Conservation (phyloP, 2,888 invertebrate species). For the Erebia ligea region DNA sequence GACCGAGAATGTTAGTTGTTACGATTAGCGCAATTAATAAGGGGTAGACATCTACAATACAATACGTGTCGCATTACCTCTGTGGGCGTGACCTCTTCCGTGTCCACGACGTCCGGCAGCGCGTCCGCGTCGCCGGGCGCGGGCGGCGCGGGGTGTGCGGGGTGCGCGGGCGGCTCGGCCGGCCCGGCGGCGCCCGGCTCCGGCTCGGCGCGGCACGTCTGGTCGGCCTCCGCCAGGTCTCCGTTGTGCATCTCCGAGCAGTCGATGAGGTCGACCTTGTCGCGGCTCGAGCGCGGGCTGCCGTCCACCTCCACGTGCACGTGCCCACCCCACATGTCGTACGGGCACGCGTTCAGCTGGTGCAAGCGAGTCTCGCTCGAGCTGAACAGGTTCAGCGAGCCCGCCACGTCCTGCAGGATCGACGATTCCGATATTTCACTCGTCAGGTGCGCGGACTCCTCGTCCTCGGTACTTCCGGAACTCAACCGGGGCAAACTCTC, state of each 20-base stretch:
- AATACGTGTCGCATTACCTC: constrained; percentile 79
- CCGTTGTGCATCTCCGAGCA: constrained; percentile 85
- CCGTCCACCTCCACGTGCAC: constrained; percentile 67
- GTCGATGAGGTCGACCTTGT: constrained; percentile 73
- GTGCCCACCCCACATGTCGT: constrained; percentile 72
- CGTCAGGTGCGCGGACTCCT: constrained; percentile 53
- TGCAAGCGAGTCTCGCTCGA: constrained; percentile 70
- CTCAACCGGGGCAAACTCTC: constrained; percentile 65
- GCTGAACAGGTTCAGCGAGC: constrained; percentile 68
- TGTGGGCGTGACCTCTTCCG: constrained; percentile 77
- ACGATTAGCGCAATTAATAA: constrained; percentile 68
- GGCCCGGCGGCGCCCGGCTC: constrained; percentile 49
- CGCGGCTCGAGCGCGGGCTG: constrained; percentile 66
- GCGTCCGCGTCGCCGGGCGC: constrained; percentile 57
- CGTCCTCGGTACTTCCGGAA: constrained; percentile 53
- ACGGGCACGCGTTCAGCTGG: constrained; percentile 67
- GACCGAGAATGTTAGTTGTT: constrained; percentile 37
- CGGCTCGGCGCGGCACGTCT: constrained; percentile 82
- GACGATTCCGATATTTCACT: constrained; percentile 65
- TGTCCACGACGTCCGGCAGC: constrained; percentile 77
- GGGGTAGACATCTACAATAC: constrained; percentile 77
- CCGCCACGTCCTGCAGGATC: constrained; percentile 75
- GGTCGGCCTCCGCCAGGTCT: constrained; percentile 92
- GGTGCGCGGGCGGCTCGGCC: no score
- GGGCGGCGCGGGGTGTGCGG: neutral